Base-by-base conservation (phyloP, 2,888 invertebrate genomes). In the Hofmannophila pseudospretella region DNA sequence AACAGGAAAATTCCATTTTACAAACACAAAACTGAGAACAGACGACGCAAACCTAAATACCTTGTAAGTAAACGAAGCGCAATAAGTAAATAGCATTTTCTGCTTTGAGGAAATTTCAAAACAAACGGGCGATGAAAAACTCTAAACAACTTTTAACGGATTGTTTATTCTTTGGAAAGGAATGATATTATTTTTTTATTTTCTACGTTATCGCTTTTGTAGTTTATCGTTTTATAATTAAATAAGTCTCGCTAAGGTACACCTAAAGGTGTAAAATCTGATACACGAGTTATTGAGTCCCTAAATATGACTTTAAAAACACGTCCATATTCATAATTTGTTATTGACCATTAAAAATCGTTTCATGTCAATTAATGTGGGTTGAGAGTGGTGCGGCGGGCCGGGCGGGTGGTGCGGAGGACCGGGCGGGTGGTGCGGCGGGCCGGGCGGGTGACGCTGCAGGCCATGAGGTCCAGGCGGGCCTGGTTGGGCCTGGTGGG, bases 1-100 rank as follows among this genome's bases (percentile, higher is more conserved):
- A 67, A 84, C 82, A 84, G 75, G 82, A 77, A 81, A 82, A 82
- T 74, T 81, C 81, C 82, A 84, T 84, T 84, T 79, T 67, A 65
- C 65, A 67, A 81, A 82, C 73, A 80, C 71, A 72, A 73, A 76
- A 75, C 73, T 62, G 76, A 51, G 63, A 67, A 74, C 70, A 73
- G 68, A 71, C 75, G 75, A 71, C 72, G 68, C 70, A 67, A 63
- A 71, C 76, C 77, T 80, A 81, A 82, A 82, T 81, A 79, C 82
- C 81, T 79, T 78, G 81, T 84, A 78, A 80, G 81, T 76, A 82
- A 82, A 80, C 81, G 80, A 79, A 69, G 73, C 80, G 74, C 76
- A 78, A 78, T 82, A 79, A 82, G 80, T 78, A 81, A 81, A 82
- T 82, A 79, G 67, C 71, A 62, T 70, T 71, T 70, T 66, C 68